phyloP scores from a whole-genome alignment of 2,888 invertebrate species.

The Plagodis dolabraria region DNA sequence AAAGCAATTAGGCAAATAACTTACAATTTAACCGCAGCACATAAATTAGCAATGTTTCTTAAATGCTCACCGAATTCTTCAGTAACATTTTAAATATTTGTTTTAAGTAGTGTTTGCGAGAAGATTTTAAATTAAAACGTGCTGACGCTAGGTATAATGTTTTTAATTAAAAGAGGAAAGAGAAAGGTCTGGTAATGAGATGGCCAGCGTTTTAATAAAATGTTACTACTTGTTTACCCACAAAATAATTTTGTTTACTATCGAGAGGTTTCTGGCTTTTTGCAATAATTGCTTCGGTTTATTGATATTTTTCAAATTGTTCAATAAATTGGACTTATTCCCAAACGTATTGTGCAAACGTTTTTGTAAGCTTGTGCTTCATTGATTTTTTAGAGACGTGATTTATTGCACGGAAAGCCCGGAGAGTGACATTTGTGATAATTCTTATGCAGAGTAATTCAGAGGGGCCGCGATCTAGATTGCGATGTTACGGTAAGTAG shows the following conservation, averaged over 20 bases:
- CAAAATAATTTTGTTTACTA: constrained; percentile 15
- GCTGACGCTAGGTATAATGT: constrained; percentile 31
- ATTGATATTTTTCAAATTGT: too few species aligned
- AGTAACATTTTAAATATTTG: constrained; percentile 22
- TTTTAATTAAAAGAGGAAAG: constrained; percentile 34
- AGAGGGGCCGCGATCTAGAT: too few species aligned
- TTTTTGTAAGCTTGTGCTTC: too few species aligned
- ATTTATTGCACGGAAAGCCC: too few species aligned
- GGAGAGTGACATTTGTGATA: too few species aligned
- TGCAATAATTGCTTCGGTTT: neutral
- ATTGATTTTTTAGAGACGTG: too few species aligned
- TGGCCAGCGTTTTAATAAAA: constrained; percentile 26
- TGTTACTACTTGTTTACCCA: constrained; percentile 14
- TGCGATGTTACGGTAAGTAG: too few species aligned
- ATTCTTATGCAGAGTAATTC: too few species aligned
- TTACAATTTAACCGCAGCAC: constrained; percentile 11
- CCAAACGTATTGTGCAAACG: too few species aligned
- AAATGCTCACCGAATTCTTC: constrained; percentile 11
- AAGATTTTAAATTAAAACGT: constrained; percentile 33
- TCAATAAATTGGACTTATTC: too few species aligned
- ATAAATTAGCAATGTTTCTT: constrained; percentile 22
- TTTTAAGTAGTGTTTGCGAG: constrained; percentile 18
- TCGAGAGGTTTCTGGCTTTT: constrained; percentile 6
- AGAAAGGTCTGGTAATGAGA: constrained; percentile 28
- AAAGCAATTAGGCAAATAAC: constrained; percentile 8